Conservation (phyloP, 1,140 invertebrate genomes). For the Aethina tumida region DNA sequence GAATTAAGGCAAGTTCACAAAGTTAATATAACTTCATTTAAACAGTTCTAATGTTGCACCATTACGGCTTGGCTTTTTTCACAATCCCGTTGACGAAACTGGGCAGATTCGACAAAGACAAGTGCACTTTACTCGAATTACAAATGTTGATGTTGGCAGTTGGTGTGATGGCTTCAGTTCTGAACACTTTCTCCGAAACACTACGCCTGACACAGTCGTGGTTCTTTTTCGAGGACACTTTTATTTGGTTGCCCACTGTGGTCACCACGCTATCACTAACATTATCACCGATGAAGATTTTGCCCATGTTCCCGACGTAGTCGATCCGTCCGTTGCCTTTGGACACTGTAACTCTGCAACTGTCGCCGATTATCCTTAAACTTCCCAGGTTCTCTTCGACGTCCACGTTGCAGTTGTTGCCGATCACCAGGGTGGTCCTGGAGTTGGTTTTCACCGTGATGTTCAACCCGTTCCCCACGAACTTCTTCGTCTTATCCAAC, state of each 20-base stretch:
- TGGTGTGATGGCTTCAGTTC: no score
- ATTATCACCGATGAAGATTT: slow-evolving; percentile 1
- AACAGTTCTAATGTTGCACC: no score
- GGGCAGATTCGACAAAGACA: no score
- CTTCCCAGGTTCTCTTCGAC: slow-evolving; percentile 5
- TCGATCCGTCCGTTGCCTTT: slow-evolving; percentile 10
- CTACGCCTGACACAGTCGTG: no score
- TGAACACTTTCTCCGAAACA: no score
- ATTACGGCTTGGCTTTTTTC: no score
- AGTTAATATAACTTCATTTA: no score
- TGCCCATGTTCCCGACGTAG: slow-evolving; percentile 12
- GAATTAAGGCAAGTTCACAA: no score
- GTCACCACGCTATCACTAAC: slow-evolving; percentile 1
- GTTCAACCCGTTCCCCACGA: slow-evolving; percentile 10
- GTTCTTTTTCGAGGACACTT: no score
- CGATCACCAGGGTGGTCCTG: slow-evolving; percentile 2
- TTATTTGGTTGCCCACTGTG: slow-evolving; percentile 7
- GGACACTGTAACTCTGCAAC: slow-evolving; percentile 5
- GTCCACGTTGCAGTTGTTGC: slow-evolving; percentile 9
- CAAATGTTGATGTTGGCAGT: no score
- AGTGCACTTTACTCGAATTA: no score
- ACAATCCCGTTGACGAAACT: no score
- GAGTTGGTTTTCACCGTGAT: slow-evolving; percentile 7
- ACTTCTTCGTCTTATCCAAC: slow-evolving; percentile 4
- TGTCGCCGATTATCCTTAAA: slow-evolving; percentile 5